Evolutionary conservation across 92 coral and sea anemone genomes (phyloP).

Genomic region (Phenganax stokvisi): DNA sequence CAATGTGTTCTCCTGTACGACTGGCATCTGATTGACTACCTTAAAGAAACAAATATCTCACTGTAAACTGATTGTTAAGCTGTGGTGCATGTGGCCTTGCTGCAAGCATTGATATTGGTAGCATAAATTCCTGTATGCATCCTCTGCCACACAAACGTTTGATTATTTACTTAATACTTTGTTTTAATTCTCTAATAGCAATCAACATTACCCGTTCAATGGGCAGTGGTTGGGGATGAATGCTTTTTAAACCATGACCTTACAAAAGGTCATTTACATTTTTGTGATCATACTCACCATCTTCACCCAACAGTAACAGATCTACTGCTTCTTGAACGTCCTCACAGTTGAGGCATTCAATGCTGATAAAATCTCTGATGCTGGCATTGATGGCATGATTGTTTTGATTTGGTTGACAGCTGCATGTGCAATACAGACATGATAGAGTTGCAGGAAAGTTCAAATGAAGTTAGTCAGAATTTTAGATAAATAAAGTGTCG

Average conservation of each 20-base stretch:
- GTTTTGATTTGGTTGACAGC: slow-evolving; percentile 6
- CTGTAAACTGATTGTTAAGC: not conserved
- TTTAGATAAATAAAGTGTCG: not conserved
- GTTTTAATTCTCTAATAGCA: too few relatives aligned
- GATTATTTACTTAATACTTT: too few relatives aligned
- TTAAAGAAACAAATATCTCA: slow-evolving; percentile 2
- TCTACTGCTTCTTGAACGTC: slow-evolving; percentile 22
- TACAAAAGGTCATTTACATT: not conserved
- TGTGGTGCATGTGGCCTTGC: too few relatives aligned
- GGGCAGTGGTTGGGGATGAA: too few relatives aligned
- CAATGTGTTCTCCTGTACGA: not conserved
- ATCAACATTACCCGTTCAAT: too few relatives aligned
- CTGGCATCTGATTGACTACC: not conserved
- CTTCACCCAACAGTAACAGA: slow-evolving; percentile 3
- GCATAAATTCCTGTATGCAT: too few relatives aligned
- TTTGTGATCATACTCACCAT: slow-evolving; percentile 4
- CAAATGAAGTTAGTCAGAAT: too few relatives aligned
- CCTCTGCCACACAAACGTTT: too few relatives aligned
- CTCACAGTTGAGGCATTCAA: not conserved
- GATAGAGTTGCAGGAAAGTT: slow-evolving; percentile 3
- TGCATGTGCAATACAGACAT: not conserved
- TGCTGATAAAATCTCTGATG: slow-evolving; percentile 10
- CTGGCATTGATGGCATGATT: slow-evolving; percentile 12
- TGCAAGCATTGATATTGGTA: too few relatives aligned
- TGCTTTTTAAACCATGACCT: too few relatives aligned